Conservation (phyloP, 1,140 invertebrate species). For the Drosophila persimilis region DNA sequence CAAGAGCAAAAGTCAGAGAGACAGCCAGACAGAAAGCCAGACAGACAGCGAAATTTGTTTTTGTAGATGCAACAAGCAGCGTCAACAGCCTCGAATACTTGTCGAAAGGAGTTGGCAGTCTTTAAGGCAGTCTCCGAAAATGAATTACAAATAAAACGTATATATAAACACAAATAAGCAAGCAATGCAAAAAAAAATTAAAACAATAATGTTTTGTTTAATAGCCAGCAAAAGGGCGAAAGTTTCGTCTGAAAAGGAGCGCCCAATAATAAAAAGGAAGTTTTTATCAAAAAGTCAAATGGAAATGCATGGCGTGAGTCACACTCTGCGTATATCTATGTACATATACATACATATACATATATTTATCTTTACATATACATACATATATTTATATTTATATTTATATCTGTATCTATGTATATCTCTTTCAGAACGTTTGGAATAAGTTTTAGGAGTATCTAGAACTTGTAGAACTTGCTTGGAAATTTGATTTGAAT, state of each 20-base stretch:
- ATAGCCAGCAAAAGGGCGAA: constrained; percentile 9
- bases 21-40: constrained; percentile 1
- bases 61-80: constrained; percentile 12
- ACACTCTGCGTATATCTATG: background rate
- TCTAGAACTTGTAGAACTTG: too few relatives aligned
- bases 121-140: constrained; percentile 1
- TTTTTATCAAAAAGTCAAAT: background rate
- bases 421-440: too few relatives aligned
- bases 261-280: constrained; percentile 19
- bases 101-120: constrained; percentile 25
- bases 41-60: constrained; percentile 21
- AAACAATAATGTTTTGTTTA: too few relatives aligned
- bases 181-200: background rate
- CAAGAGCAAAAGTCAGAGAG: constrained; percentile 3
- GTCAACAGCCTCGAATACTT: constrained; percentile 43
- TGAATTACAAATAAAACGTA: constrained; percentile 18
- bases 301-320: background rate
- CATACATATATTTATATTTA: background rate
- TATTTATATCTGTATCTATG: too few relatives aligned
- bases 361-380: constrained; percentile 22
- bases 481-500: too few relatives aligned
- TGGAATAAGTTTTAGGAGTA: too few relatives aligned
- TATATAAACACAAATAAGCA: background rate
- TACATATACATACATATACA: background rate
- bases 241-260: constrained; percentile 9